Percentiles rank a stretch among this genome's conserved stretches.
These are phyloP conservation scores for cat (Felis catus) DNA, from an alignment of 2,113 vertebrate genomes.

Conservation along the genomic window DNA sequence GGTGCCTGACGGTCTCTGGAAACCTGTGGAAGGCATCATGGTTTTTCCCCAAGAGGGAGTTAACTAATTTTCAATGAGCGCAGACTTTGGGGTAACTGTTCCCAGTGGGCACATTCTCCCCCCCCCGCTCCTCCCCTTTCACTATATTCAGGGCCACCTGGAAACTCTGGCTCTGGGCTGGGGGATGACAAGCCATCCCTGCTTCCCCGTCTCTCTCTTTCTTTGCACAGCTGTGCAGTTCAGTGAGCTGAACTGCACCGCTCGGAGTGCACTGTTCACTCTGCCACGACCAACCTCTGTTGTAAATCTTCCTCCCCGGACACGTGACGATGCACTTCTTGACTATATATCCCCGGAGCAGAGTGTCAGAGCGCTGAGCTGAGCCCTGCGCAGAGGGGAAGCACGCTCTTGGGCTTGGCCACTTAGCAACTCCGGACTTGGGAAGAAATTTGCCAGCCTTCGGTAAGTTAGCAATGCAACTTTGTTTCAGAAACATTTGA, in stretches of 20 bases:
- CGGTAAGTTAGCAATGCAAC: conserved; percentile 57
- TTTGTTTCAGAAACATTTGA: background rate
- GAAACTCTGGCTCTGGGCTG: conserved; percentile 35
- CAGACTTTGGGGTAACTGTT: background rate
- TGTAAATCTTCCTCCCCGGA: conserved; percentile 86
- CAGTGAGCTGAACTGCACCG: conserved; percentile 82
- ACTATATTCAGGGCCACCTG: background rate
- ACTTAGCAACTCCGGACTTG: conserved; percentile 49
- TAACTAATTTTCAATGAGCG: background rate
- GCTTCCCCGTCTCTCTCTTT: conserved; percentile 65
- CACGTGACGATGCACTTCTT: conserved; percentile 87
- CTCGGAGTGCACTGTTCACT: conserved; percentile 83
- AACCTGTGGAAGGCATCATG: background rate
- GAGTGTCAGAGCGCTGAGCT: conserved; percentile 81
- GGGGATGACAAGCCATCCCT: conserved; percentile 68
- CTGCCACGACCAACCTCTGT: conserved; percentile 81
- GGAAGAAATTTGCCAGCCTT: background rate
- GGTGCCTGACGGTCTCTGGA: background rate
- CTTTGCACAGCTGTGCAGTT: conserved; percentile 84
- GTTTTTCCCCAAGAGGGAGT: background rate
- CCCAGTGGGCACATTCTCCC: background rate
- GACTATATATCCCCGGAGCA: conserved; percentile 87
- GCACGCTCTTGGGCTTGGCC: conserved; percentile 63
- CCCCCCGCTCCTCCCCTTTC: background rate
- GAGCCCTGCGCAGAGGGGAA: conserved; percentile 73